Conservation (phyloP, 2,113 vertebrate species). For the Collichthys lucidus region DNA sequence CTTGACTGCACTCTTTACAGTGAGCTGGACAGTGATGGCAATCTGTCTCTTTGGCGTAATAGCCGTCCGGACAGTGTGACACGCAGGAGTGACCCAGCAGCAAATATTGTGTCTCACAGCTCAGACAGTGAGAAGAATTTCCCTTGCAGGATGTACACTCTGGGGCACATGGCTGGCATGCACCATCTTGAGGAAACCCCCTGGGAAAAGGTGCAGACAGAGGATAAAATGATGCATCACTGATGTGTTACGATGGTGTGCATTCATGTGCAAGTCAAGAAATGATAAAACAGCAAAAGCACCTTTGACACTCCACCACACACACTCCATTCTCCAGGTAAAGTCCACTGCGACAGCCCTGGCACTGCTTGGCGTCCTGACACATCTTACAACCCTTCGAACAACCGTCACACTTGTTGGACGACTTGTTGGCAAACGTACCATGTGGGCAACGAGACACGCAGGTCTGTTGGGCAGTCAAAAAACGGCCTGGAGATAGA, state of each 20-base stretch:
- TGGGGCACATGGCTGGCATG: conserved; percentile 81
- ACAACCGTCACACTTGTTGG: conserved; percentile 87
- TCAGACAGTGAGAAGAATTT: conserved; percentile 84
- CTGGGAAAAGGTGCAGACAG: conserved; percentile 69
- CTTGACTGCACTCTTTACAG: conserved; percentile 87
- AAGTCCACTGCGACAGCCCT: conserved; percentile 80
- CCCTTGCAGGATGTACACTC: conserved; percentile 85
- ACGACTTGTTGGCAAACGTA: conserved; percentile 81
- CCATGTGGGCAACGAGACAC: conserved; percentile 83
- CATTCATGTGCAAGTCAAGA: not conserved
- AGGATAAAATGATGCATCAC: not conserved
- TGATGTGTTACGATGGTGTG: not conserved
- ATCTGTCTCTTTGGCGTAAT: conserved; percentile 80
- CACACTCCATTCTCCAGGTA: conserved; percentile 88
- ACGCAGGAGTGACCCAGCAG: conserved; percentile 82
- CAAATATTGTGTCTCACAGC: conserved; percentile 82
- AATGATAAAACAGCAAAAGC: conserved; percentile 7
- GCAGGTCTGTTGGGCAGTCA: conserved; percentile 81
- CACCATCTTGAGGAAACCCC: conserved; percentile 83
- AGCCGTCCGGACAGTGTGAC: conserved; percentile 81
- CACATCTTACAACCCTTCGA: conserved; percentile 84
- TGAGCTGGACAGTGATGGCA: conserved; percentile 86
- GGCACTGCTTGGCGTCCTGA: conserved; percentile 73
- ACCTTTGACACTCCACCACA: conserved; percentile 86
- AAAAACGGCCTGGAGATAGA: conserved; percentile 79